A percentile compares a stretch with the other conserved stretches of the same genome.
phyloP scores from a whole-genome alignment of 2,888 invertebrate genomes.

The Julus scanicus region DNA sequence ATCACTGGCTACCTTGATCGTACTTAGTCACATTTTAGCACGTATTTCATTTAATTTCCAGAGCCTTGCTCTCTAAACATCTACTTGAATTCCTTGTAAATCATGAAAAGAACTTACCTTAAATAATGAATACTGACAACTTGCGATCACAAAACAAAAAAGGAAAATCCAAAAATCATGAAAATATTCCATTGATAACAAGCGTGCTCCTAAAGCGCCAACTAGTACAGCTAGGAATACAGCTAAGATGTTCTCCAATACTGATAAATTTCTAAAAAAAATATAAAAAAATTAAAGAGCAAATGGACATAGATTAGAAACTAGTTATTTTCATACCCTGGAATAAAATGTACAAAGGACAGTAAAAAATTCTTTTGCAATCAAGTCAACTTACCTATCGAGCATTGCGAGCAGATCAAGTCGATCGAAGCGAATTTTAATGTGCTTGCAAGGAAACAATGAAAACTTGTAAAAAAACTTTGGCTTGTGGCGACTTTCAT shows the following conservation, averaged over 20 bases:
- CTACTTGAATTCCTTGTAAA: neutral
- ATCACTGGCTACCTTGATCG: too few relatives aligned
- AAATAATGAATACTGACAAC: slow-evolving; percentile 95
- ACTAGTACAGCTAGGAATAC: slow-evolving; percentile 86
- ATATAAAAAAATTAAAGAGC: slow-evolving; percentile 59
- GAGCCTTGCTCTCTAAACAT: neutral
- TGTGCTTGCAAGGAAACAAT: slow-evolving; percentile 72
- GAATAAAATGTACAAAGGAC: too few relatives aligned
- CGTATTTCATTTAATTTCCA: neutral
- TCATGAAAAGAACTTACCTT: slow-evolving; percentile 69
- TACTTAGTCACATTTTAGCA: neutral
- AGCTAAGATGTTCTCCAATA: slow-evolving; percentile 83
- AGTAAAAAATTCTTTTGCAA: neutral
- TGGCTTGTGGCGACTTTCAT: slow-evolving; percentile 64
- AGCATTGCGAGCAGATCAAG: slow-evolving; percentile 90
- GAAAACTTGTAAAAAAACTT: slow-evolving; percentile 80
- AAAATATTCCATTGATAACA: slow-evolving; percentile 87
- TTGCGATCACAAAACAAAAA: slow-evolving; percentile 97
- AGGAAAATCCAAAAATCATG: slow-evolving; percentile 91
- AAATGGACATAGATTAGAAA: too few relatives aligned
- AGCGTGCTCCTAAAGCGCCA: slow-evolving; percentile 83
- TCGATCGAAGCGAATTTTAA: slow-evolving; percentile 92
- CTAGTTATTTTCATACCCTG: too few relatives aligned
- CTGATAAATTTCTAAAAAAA: slow-evolving; percentile 77
- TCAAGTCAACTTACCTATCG: slow-evolving; percentile 71